Evolutionary conservation across 2,888 invertebrate species (phyloP).

Genomic region (Scotopteryx bipunctaria): DNA sequence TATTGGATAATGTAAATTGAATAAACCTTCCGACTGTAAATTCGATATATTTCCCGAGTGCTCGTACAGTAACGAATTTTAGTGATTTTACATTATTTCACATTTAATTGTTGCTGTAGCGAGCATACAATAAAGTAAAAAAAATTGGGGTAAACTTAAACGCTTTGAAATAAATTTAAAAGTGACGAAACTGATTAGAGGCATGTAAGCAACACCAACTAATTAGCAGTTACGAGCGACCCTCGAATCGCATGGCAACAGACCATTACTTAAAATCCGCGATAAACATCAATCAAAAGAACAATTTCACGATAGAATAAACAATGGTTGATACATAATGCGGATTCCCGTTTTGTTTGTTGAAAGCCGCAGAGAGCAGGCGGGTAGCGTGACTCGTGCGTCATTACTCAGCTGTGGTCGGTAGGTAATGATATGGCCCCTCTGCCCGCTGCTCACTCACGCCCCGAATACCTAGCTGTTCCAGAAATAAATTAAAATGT

Average conservation of each 20-base stretch:
- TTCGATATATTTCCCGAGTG: slow-evolving; percentile 19
- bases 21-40: slow-evolving; percentile 31
- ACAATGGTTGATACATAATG: slow-evolving; percentile 41
- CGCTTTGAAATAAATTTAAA: slow-evolving; percentile 22
- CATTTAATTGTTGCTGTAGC: neutral
- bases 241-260: slow-evolving; percentile 29
- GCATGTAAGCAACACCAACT: slow-evolving; percentile 29
- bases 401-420: slow-evolving; percentile 70
- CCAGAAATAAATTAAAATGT: slow-evolving; percentile 1
- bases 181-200: slow-evolving; percentile 27
- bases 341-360: slow-evolving; percentile 53
- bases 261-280: slow-evolving; percentile 30
- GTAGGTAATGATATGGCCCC: slow-evolving; percentile 69
- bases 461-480: slow-evolving; percentile 10
- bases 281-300: slow-evolving; percentile 35
- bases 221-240: slow-evolving; percentile 29
- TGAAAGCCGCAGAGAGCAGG: slow-evolving; percentile 53
- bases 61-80: slow-evolving; percentile 12
- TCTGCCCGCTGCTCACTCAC: slow-evolving; percentile 43
- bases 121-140: neutral
- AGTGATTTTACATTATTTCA: neutral
- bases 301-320: slow-evolving; percentile 35
- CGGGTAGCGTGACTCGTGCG: slow-evolving; percentile 56
- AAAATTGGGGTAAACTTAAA: slow-evolving; percentile 8
- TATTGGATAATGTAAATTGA: slow-evolving; percentile 33